Evolutionary conservation across 2,113 vertebrate species (phyloP).

Genomic region (Raphicerus campestris): DNA sequence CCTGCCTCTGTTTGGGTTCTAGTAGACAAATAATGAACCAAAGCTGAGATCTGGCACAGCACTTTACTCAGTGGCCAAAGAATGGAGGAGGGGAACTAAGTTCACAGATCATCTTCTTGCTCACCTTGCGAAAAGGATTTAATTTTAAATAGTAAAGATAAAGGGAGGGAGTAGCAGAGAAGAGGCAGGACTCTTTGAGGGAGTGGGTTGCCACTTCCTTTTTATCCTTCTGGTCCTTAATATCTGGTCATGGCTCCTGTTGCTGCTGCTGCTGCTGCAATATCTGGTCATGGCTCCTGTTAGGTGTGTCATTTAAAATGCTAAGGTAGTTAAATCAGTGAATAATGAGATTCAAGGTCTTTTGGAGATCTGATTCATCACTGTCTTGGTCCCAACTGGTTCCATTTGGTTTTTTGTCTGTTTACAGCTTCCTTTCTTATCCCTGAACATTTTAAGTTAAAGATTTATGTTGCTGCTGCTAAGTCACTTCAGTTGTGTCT

Average conservation of each 20-base stretch:
- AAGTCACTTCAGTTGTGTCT: background rate
- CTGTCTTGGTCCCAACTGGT: background rate
- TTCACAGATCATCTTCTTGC: background rate
- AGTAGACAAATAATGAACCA: background rate
- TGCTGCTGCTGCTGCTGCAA: background rate
- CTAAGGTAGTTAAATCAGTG: background rate
- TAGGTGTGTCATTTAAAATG: background rate
- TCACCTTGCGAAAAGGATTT: background rate
- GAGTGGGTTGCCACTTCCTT: background rate
- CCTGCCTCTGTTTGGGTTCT: background rate
- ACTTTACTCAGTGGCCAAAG: background rate
- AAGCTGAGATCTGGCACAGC: background rate
- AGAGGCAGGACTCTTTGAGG: background rate
- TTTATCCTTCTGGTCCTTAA: background rate
- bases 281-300: background rate
- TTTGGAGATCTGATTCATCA: background rate
- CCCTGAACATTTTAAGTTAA: background rate
- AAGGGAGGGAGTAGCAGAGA: background rate
- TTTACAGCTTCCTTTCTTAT: background rate
- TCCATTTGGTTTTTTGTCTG: background rate
- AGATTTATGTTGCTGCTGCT: background rate
- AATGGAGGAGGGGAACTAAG: background rate
- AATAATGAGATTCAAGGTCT: background rate
- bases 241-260: background rate
- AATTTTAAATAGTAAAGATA: background rate